Conservation (phyloP, 64 coral and sea anemone species). For the Platygyra sinensis region DNA sequence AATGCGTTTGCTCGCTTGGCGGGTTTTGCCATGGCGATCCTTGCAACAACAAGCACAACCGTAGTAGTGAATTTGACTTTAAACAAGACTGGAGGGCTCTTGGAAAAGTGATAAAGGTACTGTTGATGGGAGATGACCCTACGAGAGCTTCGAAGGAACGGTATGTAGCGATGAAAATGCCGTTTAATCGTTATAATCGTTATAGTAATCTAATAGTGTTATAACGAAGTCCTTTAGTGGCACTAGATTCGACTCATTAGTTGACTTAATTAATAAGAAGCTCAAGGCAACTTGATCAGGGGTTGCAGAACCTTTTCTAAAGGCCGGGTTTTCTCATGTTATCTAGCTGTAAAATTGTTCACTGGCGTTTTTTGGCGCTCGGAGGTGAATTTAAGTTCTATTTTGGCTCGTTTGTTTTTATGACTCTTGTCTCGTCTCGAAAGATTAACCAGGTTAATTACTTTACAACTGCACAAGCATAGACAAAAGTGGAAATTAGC, state of each 20-base stretch:
- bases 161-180: not conserved
- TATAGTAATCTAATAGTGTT: not conserved
- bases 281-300: not conserved
- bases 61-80: slow-evolving; percentile 26
- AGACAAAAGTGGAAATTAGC: not conserved
- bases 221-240: not conserved
- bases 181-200: too few relatives aligned
- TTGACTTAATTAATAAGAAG: not conserved
- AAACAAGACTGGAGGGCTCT: slow-evolving; percentile 65
- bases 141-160: not conserved
- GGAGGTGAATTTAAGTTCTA: not conserved
- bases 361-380: not conserved
- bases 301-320: not conserved
- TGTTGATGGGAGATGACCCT: slow-evolving; percentile 58
- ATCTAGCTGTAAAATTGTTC: too few relatives aligned
- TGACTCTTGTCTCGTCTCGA: not conserved
- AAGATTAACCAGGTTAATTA: not conserved
- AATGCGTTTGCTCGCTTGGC: slow-evolving; percentile 72
- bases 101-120: slow-evolving; percentile 40
- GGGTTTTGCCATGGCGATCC: slow-evolving; percentile 48
- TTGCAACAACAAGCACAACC: slow-evolving; percentile 63
- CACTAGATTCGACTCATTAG: not conserved
- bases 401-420: not conserved
- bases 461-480: not conserved
- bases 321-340: not conserved